Percentiles rank a stretch among this genome's conserved stretches.
phyloP scores from a whole-genome alignment of 2,113 vertebrate genomes.

The Empidonax alnorum region DNA sequence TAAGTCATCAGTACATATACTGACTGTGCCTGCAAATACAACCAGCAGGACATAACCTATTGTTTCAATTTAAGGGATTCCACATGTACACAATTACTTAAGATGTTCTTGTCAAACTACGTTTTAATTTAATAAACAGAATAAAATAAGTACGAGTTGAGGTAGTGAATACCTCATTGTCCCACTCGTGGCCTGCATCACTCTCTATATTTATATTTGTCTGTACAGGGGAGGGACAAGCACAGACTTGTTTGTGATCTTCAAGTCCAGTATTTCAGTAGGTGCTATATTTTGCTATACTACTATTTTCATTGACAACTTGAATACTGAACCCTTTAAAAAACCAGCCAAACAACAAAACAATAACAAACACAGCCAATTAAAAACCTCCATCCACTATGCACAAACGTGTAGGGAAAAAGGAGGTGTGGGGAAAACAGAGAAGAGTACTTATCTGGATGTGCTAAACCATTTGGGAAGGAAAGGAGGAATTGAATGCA shows the following conservation, averaged over 20 bases:
- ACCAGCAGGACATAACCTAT: neutral
- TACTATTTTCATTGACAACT: conserved; percentile 14
- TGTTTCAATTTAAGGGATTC: conserved; percentile 4
- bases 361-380: neutral
- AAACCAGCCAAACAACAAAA: neutral
- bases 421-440: neutral
- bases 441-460: neutral
- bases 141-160: conserved; percentile 53
- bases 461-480: neutral
- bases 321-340: neutral
- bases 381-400: neutral
- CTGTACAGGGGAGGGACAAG: conserved; percentile 66
- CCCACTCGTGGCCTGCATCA: conserved; percentile 44
- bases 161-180: conserved; percentile 69
- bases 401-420: neutral
- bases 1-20: neutral
- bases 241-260: conserved; percentile 70
- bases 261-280: conserved; percentile 58
- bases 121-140: conserved; percentile 66
- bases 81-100: conserved; percentile 24
- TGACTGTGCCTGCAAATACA: neutral
- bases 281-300: conserved; percentile 57
- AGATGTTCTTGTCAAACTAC: conserved; percentile 12
- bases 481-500: neutral
- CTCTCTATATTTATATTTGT: conserved; percentile 68